Conservation (phyloP, 2,113 vertebrate genomes). For the Ranitomeya imitator region DNA sequence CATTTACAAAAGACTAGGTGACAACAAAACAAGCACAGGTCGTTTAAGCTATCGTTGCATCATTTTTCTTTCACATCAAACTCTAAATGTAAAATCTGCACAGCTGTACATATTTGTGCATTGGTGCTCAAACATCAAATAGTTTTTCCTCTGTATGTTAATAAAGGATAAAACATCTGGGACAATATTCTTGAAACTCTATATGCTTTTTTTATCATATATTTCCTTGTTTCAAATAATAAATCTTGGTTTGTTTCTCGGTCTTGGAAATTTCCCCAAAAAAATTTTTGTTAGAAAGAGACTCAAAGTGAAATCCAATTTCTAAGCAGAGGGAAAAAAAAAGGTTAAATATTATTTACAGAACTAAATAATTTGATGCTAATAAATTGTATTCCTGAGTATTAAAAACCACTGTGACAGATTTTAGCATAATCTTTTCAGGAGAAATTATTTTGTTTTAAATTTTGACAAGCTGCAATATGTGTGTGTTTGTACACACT, state of each 20-base stretch:
- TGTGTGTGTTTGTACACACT: neutral
- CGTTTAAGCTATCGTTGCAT: slow-evolving; percentile 3
- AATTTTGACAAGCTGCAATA: no score
- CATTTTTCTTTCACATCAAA: neutral
- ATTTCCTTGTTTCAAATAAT: slow-evolving; percentile 49
- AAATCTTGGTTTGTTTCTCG: slow-evolving; percentile 50
- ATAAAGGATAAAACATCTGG: slow-evolving; percentile 36
- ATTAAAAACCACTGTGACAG: slow-evolving; percentile 58
- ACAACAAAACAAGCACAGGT: neutral
- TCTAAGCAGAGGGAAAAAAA: slow-evolving; percentile 55
- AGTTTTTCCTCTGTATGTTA: slow-evolving; percentile 53
- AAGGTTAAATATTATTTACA: slow-evolving; percentile 59
- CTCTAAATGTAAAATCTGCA: neutral
- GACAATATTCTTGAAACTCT: slow-evolving; percentile 59
- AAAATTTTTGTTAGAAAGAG: slow-evolving; percentile 58
- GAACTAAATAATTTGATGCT: slow-evolving; percentile 56
- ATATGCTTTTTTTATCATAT: slow-evolving; percentile 43
- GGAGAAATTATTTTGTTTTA: slow-evolving; percentile 21
- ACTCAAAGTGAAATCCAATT: slow-evolving; percentile 63
- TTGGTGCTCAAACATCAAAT: slow-evolving; percentile 33
- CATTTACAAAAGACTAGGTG: slow-evolving; percentile 21
- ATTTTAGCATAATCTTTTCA: slow-evolving; percentile 54
- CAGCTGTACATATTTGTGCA: slow-evolving; percentile 10
- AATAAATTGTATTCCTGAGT: slow-evolving; percentile 58
- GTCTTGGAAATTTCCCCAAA: slow-evolving; percentile 60